Percentiles rank a stretch among this genome's conserved stretches.
Conservation (phyloP, 2,797 vertebrate genomes). For the Amazonetta brasiliensis region DNA sequence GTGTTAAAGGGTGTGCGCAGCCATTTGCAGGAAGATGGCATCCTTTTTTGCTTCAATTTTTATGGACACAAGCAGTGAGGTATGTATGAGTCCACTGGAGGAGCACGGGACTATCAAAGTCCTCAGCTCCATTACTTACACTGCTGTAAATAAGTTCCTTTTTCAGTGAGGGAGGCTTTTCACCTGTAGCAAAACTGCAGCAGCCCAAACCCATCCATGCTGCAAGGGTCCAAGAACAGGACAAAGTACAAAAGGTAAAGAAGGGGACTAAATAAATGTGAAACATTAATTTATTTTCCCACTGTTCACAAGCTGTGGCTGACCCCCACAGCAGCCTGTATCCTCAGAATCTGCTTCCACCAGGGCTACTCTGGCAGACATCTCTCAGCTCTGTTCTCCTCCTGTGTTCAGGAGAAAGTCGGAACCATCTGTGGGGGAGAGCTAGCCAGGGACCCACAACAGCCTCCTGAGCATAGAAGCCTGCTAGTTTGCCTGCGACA, state of each 20-base stretch:
- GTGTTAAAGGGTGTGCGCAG: neutral
- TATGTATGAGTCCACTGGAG: neutral
- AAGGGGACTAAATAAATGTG: constrained; percentile 49
- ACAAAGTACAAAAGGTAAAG: constrained; percentile 35
- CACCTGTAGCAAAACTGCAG: neutral
- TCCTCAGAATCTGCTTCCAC: constrained; percentile 53
- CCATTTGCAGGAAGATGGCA: neutral
- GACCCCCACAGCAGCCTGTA: constrained; percentile 17
- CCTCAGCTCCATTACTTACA: neutral
- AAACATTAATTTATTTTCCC: constrained; percentile 81
- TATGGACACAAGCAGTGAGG: neutral
- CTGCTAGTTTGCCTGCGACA: neutral
- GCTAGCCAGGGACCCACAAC: neutral
- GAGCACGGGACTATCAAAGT: neutral
- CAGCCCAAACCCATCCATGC: neutral
- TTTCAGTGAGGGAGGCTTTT: neutral
- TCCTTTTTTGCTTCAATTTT: neutral
- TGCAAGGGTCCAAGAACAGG: neutral
- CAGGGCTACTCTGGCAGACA: constrained; percentile 7
- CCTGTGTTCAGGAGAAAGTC: constrained; percentile 26
- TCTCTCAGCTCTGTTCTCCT: constrained; percentile 17
- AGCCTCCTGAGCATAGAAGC: neutral
- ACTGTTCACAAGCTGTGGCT: constrained; percentile 30
- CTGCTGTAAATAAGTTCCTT: neutral
- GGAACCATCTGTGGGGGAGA: neutral